Conservation (phyloP, 2,113 vertebrate genomes). For the Phalacrocorax carbo region DNA sequence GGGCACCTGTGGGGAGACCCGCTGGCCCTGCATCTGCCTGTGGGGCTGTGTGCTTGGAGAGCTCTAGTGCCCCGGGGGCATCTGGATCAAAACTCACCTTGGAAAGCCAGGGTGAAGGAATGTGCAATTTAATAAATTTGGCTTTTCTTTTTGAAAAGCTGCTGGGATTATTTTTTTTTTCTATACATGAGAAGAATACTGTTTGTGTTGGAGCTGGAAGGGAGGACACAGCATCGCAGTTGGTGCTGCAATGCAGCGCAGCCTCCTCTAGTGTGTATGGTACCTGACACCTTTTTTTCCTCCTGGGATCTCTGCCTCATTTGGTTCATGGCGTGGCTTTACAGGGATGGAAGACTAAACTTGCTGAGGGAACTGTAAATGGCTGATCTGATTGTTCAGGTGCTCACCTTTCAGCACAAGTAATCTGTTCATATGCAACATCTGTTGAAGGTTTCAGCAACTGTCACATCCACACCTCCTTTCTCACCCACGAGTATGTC, state of each 20-base stretch:
- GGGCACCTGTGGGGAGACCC: not conserved
- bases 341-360: not conserved
- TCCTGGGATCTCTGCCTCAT: not conserved
- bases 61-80: rapidly evolving
- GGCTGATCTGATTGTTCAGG: not conserved
- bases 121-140: not conserved
- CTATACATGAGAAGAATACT: not conserved
- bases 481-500: rapidly evolving
- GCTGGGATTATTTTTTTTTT: not conserved
- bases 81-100: not conserved
- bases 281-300: not conserved
- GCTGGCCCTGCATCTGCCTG: not conserved
- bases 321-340: not conserved
- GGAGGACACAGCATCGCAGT: rapidly evolving
- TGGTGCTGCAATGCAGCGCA: not conserved
- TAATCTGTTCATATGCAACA: not conserved
- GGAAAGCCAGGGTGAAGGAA: not conserved
- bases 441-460: not conserved
- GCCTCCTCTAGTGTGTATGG: rapidly evolving
- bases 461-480: not conserved
- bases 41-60: not conserved
- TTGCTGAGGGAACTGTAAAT: not conserved
- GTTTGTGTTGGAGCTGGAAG: not conserved
- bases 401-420: not conserved
- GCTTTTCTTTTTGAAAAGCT: not conserved